A percentile compares a stretch with the other conserved stretches of the same genome.
These are phyloP conservation scores for Hofmannophila pseudospretella DNA, from an alignment of 2,888 invertebrate species.

Conservation along the genomic window DNA sequence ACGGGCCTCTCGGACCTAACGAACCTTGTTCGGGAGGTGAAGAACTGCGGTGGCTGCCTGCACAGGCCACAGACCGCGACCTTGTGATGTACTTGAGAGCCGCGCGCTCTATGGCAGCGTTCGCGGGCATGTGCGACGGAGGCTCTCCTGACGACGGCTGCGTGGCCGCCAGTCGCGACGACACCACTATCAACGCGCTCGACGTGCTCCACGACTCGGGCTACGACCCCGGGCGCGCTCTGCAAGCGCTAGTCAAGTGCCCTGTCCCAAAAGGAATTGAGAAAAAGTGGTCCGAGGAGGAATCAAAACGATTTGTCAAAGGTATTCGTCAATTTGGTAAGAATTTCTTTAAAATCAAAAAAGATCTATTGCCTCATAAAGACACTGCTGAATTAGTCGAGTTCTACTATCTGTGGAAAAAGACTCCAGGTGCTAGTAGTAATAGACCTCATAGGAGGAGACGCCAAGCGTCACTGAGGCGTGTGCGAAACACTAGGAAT, in stretches of 20 bases:
- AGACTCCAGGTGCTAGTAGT: slow-evolving; percentile 97
- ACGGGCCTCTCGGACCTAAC: slow-evolving; percentile 66
- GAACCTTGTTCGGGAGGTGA: slow-evolving; percentile 81
- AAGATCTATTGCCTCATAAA: slow-evolving; percentile 97
- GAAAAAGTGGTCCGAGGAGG: slow-evolving; percentile 99
- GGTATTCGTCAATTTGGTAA: slow-evolving; percentile 99
- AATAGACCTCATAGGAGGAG: slow-evolving; percentile 95
- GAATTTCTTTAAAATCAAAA: slow-evolving; percentile 98
- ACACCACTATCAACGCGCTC: slow-evolving; percentile 97
- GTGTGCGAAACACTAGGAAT: slow-evolving; percentile 92
- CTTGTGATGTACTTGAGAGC: slow-evolving; percentile 98
- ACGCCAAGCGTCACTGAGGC: slow-evolving; percentile 89
- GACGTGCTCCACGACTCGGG: slow-evolving; percentile 97
- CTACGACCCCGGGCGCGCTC: slow-evolving; percentile 97
- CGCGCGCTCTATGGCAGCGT: slow-evolving; percentile 98
- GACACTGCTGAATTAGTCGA: slow-evolving; percentile 98
- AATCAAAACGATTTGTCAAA: slow-evolving; percentile 98
- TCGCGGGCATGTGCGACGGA: slow-evolving; percentile 99
- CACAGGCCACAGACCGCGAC: slow-evolving; percentile 95
- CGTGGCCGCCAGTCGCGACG: slow-evolving; percentile 96
- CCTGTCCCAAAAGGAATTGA: slow-evolving; percentile 98
- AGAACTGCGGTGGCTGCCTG: slow-evolving; percentile 96
- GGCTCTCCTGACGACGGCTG: slow-evolving; percentile 98
- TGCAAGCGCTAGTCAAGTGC: slow-evolving; percentile 97
- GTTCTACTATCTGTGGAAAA: slow-evolving; percentile 99